A percentile compares a stretch with the other conserved stretches of the same genome.
phyloP scores from a whole-genome alignment of 2,113 vertebrate genomes.

The Ceyx melanurus region DNA sequence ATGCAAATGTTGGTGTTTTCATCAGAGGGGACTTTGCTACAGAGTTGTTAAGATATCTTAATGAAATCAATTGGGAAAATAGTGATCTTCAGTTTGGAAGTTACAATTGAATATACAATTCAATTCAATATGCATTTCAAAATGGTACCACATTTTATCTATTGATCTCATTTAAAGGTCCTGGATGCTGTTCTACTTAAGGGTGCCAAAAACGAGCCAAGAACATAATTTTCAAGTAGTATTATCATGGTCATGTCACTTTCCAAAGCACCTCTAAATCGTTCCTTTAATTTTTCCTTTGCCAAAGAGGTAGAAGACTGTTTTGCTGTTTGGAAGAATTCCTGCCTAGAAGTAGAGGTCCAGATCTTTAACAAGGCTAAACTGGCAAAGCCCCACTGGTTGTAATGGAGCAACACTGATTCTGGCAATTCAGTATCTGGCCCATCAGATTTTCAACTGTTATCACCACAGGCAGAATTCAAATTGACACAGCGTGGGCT shows the following conservation, averaged over 20 bases:
- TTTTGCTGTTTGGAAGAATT: conserved; percentile 61
- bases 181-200: not conserved
- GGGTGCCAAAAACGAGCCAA: not conserved
- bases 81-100: not conserved
- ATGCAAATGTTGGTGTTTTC: not conserved
- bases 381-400: conserved; percentile 49
- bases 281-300: conserved; percentile 39
- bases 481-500: conserved; percentile 69
- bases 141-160: not conserved
- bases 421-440: conserved; percentile 51
- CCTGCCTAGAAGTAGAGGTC: conserved; percentile 47
- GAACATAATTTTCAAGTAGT: not conserved
- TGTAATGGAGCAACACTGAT: conserved; percentile 26
- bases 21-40: not conserved
- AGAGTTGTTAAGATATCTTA: not conserved
- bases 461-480: conserved; percentile 70
- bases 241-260: not conserved
- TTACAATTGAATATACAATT: not conserved
- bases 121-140: not conserved
- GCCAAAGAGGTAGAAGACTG: conserved; percentile 54
- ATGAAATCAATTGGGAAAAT: not conserved
- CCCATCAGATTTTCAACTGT: conserved; percentile 70
- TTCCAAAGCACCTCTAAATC: not conserved
- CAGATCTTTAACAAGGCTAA: conserved; percentile 46
- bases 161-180: not conserved